Conservation (phyloP, 2,888 invertebrate genomes). For the Rhaphigaster nebulosa region DNA sequence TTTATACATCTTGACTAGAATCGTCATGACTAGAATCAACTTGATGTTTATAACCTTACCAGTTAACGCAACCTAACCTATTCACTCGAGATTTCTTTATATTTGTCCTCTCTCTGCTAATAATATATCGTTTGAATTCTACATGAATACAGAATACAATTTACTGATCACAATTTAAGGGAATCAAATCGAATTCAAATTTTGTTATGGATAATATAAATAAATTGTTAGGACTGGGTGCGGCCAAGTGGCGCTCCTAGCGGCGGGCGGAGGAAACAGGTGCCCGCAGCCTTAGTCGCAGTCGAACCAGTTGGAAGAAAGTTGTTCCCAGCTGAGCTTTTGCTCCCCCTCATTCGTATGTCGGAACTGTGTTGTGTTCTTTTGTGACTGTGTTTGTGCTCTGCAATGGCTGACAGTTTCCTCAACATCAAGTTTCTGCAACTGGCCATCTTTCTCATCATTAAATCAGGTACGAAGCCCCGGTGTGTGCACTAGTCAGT, state of each 20-base stretch:
- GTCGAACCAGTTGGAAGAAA: slow-evolving; percentile 33
- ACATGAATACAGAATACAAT: not conserved
- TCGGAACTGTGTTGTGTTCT: slow-evolving; percentile 22
- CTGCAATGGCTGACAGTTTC: not conserved
- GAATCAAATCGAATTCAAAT: not conserved
- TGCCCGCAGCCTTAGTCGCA: slow-evolving; percentile 33
- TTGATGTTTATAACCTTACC: not conserved
- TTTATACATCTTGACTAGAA: too few relatives aligned
- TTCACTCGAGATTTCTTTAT: not conserved
- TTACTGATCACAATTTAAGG: not conserved
- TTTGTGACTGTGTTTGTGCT: slow-evolving; percentile 17
- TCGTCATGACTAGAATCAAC: too few relatives aligned
- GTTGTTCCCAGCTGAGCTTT: not conserved
- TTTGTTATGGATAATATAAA: not conserved
- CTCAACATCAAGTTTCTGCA: not conserved
- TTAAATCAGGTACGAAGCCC: not conserved
- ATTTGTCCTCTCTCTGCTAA: not conserved
- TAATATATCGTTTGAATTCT: not conserved
- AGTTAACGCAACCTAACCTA: not conserved
- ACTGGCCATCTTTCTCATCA: not conserved
- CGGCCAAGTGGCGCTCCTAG: not conserved
- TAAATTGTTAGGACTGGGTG: not conserved
- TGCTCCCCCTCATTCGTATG: not conserved
- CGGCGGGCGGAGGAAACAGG: not conserved
- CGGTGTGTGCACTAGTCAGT: not conserved